Base-by-base conservation (phyloP, 2,888 invertebrate genomes). In the Dioctria linearis region DNA sequence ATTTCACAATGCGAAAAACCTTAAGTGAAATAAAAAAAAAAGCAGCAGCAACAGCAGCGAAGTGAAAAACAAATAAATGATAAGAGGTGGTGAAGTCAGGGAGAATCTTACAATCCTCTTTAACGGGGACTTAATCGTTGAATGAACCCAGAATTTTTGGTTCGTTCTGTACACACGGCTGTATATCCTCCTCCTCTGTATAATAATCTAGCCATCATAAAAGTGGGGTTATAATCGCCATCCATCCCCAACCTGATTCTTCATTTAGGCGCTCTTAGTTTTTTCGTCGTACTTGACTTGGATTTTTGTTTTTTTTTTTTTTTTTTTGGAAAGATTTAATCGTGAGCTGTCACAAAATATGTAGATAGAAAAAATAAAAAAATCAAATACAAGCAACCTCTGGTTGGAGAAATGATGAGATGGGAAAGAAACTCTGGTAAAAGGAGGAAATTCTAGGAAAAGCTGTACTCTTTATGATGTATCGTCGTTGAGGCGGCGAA, bases 301-400 rank as follows among this genome's bases (percentile, higher is more conserved):
- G 49, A 6, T 46, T 46, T 46, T 46, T 46, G 5, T 2, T 46
- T 54, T 54, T n/a, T 11, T 11, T 54, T 9, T 4, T 54, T 54
- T 9, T 61, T 61, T 61, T 61, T 61, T 61, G 61, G 57, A 61
- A 37, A 37, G 6, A 37, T 61, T 61, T 25, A 61, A 61, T 61
- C 61, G 61, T 61, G 61, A 61, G 61, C 61, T 25, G 61, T 13
- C 61, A 25, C 61, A 61, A 61, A 61, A 61, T 61, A 61, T 13
- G 11, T 37, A 61, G 61, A 37, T 8, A 11, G 11, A 61, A 61
- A 61, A 61, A 61, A 25, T 25, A 25, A 25, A 25, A 25, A 25
- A 25, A 25, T 25, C 0, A 25, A 25, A 25, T 1, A 25, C 25
- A 25, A 6, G 61, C 61, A 54, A 25, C 37, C 2, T 5, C 2